Conservation (phyloP, 2,113 vertebrate genomes). For the Tachysurus vachellii region DNA sequence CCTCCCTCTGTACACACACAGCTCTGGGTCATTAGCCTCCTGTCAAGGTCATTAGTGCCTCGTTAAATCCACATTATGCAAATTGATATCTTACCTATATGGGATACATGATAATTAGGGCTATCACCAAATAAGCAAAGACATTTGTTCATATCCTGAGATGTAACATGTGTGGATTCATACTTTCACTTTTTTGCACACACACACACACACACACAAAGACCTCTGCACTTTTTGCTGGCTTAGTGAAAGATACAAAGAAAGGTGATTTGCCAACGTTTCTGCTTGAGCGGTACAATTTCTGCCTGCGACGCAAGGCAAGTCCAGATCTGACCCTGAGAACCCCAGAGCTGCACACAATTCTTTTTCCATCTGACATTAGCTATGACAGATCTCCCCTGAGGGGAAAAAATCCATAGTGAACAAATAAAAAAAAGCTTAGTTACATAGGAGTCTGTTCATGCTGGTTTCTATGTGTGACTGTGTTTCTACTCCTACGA, state of each 20-base stretch:
- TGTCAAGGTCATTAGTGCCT: slow-evolving; percentile 59
- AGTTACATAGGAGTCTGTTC: slow-evolving; percentile 10
- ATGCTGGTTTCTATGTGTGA: background rate
- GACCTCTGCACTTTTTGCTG: slow-evolving; percentile 26
- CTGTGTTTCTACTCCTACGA: background rate
- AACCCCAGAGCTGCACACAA: slow-evolving; percentile 25
- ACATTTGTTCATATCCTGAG: slow-evolving; percentile 28
- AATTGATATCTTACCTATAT: slow-evolving; percentile 60
- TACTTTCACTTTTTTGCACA: background rate
- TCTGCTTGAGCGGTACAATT: slow-evolving; percentile 40
- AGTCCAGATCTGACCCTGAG: slow-evolving; percentile 28
- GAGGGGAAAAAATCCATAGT: slow-evolving; percentile 27
- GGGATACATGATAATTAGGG: slow-evolving; percentile 54
- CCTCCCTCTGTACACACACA: slow-evolving; percentile 50
- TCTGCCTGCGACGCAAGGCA: slow-evolving; percentile 15
- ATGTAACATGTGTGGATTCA: slow-evolving; percentile 8
- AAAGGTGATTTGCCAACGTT: slow-evolving; percentile 39
- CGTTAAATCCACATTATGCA: slow-evolving; percentile 64
- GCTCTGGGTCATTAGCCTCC: slow-evolving; percentile 54
- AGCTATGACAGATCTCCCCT: slow-evolving; percentile 30
- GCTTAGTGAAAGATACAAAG: slow-evolving; percentile 25
- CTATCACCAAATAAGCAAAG: slow-evolving; percentile 52
- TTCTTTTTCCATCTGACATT: slow-evolving; percentile 34
- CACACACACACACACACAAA: slow-evolving; percentile 10
- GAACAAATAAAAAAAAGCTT: slow-evolving; percentile 15